Percentiles rank a stretch among this genome's conserved stretches.
These are phyloP conservation scores for Stenchaetothrips biformis DNA, from an alignment of 2,888 invertebrate species.

Conservation along the genomic window DNA sequence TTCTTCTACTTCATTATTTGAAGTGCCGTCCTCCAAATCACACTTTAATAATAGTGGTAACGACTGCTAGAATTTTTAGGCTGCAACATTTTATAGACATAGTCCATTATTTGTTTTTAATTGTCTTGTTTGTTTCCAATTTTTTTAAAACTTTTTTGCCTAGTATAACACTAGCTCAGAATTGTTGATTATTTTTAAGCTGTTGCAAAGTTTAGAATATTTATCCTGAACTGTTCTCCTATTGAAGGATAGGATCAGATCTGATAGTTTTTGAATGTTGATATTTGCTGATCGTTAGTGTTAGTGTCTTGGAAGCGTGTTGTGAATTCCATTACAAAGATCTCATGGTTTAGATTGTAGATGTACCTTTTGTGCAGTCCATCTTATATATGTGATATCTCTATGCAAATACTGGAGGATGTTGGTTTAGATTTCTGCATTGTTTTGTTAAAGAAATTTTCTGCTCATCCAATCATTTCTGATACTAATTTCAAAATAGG, in stretches of 20 bases:
- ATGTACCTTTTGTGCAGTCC: neutral
- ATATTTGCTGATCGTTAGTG: conserved; percentile 1
- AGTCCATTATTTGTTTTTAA: neutral
- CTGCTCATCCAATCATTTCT: neutral
- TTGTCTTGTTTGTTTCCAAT: neutral
- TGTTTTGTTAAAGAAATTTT: no score
- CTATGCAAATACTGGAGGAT: neutral
- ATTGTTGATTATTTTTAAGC: conserved; percentile 20
- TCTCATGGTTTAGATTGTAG: conserved; percentile 5
- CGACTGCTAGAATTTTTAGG: neutral
- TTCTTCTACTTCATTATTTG: conserved; percentile 10
- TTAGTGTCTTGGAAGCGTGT: neutral
- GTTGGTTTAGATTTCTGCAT: neutral
- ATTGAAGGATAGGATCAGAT: neutral
- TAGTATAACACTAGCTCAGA: neutral
- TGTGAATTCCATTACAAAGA: neutral
- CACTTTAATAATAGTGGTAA: neutral
- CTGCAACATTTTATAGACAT: neutral
- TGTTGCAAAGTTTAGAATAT: conserved; percentile 13
- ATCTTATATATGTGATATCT: conserved; percentile 2
- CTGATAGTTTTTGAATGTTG: neutral
- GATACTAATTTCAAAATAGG: no score
- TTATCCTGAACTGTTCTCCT: neutral
- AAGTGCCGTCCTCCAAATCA: conserved; percentile 16
- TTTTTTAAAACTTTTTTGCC: neutral